Percentiles rank a stretch among this genome's conserved stretches.
phyloP scores from a whole-genome alignment of 2,113 vertebrate genomes.

The Boleophthalmus pectinirostris region DNA sequence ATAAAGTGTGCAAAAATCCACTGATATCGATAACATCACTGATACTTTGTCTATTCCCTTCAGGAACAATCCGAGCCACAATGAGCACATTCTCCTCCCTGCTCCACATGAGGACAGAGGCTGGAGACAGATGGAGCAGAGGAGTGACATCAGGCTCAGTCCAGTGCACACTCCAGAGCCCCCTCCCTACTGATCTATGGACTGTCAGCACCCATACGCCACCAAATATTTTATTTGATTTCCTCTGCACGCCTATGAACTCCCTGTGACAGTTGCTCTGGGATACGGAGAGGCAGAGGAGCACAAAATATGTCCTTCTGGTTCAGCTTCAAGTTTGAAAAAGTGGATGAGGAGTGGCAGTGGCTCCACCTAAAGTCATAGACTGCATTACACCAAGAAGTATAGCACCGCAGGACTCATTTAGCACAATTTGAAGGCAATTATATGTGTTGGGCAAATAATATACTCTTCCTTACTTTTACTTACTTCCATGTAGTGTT shows the following conservation, averaged over 20 bases:
- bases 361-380: not conserved
- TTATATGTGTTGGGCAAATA: too few species aligned
- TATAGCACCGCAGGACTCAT: not conserved
- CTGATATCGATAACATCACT: not conserved
- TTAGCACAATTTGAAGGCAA: not conserved
- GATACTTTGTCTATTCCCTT: not conserved
- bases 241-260: conserved; percentile 51
- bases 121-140: conserved; percentile 57
- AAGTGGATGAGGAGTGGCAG: conserved; percentile 18
- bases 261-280: conserved; percentile 59
- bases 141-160: conserved; percentile 55
- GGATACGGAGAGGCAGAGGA: conserved; percentile 30
- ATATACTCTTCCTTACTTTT: too few species aligned
- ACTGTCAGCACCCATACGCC: conserved; percentile 65
- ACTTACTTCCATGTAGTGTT: too few species aligned
- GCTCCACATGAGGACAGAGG: conserved; percentile 24
- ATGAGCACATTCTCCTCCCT: not conserved
- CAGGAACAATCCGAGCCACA: not conserved
- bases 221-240: conserved; percentile 65
- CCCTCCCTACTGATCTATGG: conserved; percentile 67
- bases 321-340: conserved; percentile 50
- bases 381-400: not conserved
- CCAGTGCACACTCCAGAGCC: conserved; percentile 57
- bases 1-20: not conserved
- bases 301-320: conserved; percentile 24